Percentiles rank a stretch among this genome's conserved stretches.
These are phyloP conservation scores for Henicopernis longicauda DNA, from an alignment of 2,113 vertebrate genomes.

Conservation along the genomic window DNA sequence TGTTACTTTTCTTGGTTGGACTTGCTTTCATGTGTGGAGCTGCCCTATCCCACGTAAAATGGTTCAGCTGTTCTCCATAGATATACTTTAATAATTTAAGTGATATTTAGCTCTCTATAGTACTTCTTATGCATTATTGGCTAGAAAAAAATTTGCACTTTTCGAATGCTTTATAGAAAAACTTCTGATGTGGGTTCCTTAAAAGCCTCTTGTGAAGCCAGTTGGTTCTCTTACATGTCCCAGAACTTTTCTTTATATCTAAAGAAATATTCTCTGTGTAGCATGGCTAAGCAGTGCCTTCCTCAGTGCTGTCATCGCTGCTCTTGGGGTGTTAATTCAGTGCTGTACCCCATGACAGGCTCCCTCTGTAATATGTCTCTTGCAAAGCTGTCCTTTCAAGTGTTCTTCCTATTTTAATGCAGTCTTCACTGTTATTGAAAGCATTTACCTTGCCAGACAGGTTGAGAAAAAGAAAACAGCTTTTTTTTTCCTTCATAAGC, in stretches of 20 bases:
- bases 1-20: not conserved
- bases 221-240: not conserved
- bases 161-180: not conserved
- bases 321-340: not conserved
- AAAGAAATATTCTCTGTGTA: not conserved
- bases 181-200: not conserved
- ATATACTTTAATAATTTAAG: not conserved
- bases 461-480: not conserved
- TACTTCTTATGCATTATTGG: not conserved
- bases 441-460: not conserved
- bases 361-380: not conserved
- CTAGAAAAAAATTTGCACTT: not conserved
- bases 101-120: not conserved
- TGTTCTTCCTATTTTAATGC: not conserved
- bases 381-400: not conserved
- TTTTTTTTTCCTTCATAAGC: not conserved
- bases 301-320: not conserved
- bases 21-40: not conserved
- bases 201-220: not conserved
- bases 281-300: not conserved
- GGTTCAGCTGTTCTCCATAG: not conserved
- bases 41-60: not conserved
- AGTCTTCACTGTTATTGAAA: not conserved
- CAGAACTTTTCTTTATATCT: not conserved
- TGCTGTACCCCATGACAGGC: not conserved